Evolutionary conservation across 2,888 invertebrate genomes (phyloP).

Genomic region (Pteria penguin): DNA sequence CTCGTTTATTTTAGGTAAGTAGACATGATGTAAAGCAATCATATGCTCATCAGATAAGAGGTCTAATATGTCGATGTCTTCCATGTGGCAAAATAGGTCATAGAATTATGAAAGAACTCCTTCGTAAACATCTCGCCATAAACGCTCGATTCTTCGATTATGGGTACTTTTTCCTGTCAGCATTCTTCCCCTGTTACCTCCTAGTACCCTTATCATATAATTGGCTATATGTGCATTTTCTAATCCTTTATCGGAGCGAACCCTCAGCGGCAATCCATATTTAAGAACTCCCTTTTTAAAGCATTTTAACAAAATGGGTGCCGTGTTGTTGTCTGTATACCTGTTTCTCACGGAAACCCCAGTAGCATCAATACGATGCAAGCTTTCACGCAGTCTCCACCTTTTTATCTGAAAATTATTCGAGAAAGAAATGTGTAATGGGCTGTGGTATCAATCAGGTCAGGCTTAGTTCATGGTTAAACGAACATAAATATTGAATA

Average conservation of each 20-base stretch:
- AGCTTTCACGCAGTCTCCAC: no score
- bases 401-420: no score
- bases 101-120: slow-evolving; percentile 40
- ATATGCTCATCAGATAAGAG: slow-evolving; percentile 26
- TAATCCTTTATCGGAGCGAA: slow-evolving; percentile 36
- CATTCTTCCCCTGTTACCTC: slow-evolving; percentile 30
- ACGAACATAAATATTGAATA: no score
- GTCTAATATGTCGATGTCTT: slow-evolving; percentile 33
- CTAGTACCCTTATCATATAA: slow-evolving; percentile 30
- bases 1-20: slow-evolving; percentile 27
- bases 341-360: no score
- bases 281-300: slow-evolving; percentile 22
- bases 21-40: slow-evolving; percentile 39
- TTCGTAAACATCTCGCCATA: slow-evolving; percentile 46
- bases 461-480: no score
- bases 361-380: no score
- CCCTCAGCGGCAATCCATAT: slow-evolving; percentile 24
- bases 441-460: no score
- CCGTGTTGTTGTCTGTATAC: no score
- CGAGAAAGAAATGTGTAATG: no score
- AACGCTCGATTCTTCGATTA: slow-evolving; percentile 38
- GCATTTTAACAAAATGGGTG: no score
- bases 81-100: slow-evolving; percentile 37
- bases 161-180: slow-evolving; percentile 42
- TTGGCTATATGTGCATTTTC: slow-evolving; percentile 40